Base-by-base conservation (phyloP, 2,797 vertebrate species). In the Pristis pectinata region DNA sequence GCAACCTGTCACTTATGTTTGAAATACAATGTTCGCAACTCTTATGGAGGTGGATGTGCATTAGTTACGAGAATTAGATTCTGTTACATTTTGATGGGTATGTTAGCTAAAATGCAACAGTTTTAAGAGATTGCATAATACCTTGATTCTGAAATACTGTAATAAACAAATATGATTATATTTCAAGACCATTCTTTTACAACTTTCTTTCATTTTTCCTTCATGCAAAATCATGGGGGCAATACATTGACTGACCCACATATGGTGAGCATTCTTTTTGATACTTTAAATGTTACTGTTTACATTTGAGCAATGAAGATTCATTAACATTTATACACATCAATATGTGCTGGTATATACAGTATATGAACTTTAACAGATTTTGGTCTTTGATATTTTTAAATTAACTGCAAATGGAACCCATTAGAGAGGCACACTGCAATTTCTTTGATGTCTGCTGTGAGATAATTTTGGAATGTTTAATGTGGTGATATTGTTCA, bases 151-250 rank as follows among this genome's bases (percentile, higher is more conserved):
- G 61, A 67, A 67, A 91, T 91, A 91, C 61, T 64, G 72, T 76
- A 49, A 94, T 27, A 94, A 94, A 76, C 67, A 93, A 74, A 74
- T 56, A 17, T 74, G 41, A 74, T 30, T 3, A 24, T 72, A 92
- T 94, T 72, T 93, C 24, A 49, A 93, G 92, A 19, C 70, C 92
- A 93, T 93, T 93, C 64, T 93, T 74, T 93, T 74, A 93, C 92
- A 93, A 93, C 67, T 93, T 93, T 93, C 92, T 93, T 93, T 74
- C 67, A 49, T 93, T 93, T 93, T 80, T 74, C 44, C 44, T 93
- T 93, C 92, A 74, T 93, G 92, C 92, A 74, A 93, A 72, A 72
- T 93, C 70, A 93, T 74, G 92, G 92, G 67, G 92, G 70, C 92
- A 93, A 93, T 74, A 74, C 74, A 67, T 70, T 93, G 92, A 93